These are phyloP conservation scores for Scartelaos histophorus DNA, from an alignment of 2,113 vertebrate genomes.

Conservation along the genomic window DNA sequence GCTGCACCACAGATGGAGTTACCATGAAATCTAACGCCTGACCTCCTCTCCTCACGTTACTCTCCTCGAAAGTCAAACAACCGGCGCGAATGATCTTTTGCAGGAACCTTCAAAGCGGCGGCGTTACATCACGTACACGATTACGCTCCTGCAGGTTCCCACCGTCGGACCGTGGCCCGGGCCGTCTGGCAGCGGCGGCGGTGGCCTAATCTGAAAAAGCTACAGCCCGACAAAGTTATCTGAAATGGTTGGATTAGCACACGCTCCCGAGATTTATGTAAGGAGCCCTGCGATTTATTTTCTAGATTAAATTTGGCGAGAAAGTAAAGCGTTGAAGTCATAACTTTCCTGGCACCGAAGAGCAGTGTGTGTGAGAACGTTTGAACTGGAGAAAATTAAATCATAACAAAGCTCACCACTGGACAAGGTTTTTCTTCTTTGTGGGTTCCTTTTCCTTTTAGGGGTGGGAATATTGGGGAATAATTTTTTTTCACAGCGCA, in stretches of 20 bases:
- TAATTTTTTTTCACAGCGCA: conserved; percentile 6
- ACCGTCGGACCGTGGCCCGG: conserved; percentile 6
- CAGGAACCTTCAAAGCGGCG: conserved; percentile 5
- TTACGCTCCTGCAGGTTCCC: conserved; percentile 21
- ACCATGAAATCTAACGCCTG: background rate
- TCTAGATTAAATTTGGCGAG: background rate
- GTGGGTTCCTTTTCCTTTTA: background rate
- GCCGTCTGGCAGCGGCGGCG: background rate
- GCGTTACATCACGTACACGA: conserved; percentile 7
- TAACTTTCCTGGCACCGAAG: conserved; percentile 9
- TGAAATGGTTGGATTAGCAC: background rate
- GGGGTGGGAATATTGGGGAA: background rate
- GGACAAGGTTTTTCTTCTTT: conserved; percentile 17
- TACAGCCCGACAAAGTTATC: conserved; percentile 10
- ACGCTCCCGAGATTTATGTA: conserved; percentile 10
- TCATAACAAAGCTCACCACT: conserved; percentile 5
- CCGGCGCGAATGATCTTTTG: background rate
- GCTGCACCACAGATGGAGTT: background rate
- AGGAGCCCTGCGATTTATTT: background rate
- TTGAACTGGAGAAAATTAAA: conserved; percentile 18
- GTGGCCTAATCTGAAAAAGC: conserved; percentile 16
- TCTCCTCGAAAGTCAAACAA: conserved; percentile 12
- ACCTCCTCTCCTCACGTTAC: background rate
- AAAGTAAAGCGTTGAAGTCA: background rate
- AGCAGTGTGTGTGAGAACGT: conserved; percentile 24